Conservation (phyloP, 1,140 invertebrate species). For the Theocolax elegans region DNA sequence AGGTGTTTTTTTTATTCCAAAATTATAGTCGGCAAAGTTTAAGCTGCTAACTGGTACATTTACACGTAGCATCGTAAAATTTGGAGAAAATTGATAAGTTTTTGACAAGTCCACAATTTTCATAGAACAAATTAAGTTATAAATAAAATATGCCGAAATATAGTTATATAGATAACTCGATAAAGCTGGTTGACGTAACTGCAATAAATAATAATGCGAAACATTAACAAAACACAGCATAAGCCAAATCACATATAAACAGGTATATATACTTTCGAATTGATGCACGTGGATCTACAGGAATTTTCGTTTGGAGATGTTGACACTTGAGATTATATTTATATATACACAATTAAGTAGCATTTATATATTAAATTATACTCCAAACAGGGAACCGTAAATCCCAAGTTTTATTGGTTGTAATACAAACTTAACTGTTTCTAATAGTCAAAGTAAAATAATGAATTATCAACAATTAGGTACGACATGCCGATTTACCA, state of each 20-base stretch:
- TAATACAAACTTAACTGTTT: neutral
- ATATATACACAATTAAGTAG: neutral
- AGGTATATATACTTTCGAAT: constrained; percentile 44
- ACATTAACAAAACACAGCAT: constrained; percentile 52
- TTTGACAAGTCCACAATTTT: too few relatives aligned
- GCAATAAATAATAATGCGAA: constrained; percentile 44
- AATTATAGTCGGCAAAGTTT: too few relatives aligned
- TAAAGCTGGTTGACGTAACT: constrained; percentile 35
- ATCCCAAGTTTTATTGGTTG: neutral
- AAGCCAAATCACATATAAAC: constrained; percentile 53
- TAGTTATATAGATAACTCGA: too few relatives aligned
- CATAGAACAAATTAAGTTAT: too few relatives aligned
- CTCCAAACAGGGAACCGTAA: constrained; percentile 3
- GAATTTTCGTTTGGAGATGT: constrained; percentile 36
- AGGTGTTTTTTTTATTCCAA: too few relatives aligned
- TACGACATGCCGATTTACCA: constrained; percentile 45
- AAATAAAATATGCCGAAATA: too few relatives aligned
- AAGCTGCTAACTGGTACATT: too few relatives aligned
- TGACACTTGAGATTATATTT: neutral
- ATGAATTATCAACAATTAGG: constrained; percentile 25
- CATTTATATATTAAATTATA: neutral
- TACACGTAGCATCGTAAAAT: too few relatives aligned
- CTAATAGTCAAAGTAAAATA: constrained; percentile 37
- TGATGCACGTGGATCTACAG: constrained; percentile 37
- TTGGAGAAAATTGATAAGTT: too few relatives aligned